Percentiles rank a stretch among this genome's conserved stretches.
Evolutionary conservation across 2,113 vertebrate genomes (phyloP).

Genomic region (Podiceps cristatus): DNA sequence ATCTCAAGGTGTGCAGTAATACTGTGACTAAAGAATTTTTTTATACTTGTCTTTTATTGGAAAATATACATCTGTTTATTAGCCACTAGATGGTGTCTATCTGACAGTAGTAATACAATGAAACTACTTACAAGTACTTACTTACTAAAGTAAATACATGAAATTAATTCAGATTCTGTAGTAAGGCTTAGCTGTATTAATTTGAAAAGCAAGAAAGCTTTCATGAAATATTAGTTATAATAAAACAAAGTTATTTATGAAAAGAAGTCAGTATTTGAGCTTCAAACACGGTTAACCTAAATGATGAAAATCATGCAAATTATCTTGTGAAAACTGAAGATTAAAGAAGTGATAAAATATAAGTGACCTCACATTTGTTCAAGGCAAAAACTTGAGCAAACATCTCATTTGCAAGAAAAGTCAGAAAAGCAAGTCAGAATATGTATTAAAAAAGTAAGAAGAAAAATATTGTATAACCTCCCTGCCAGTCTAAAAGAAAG

Average conservation of each 20-base stretch:
- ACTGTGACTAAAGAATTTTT: not conserved
- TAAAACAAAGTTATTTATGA: not conserved
- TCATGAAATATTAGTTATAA: not conserved
- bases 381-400: not conserved
- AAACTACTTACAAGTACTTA: not conserved
- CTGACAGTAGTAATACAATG: not conserved
- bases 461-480: not conserved
- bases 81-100: constrained; percentile 11
- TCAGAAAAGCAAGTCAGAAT: not conserved
- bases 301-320: not conserved
- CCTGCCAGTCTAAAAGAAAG: not conserved
- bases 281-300: not conserved
- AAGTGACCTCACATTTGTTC: not conserved
- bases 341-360: not conserved
- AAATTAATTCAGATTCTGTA: not conserved
- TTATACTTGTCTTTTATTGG: not conserved
- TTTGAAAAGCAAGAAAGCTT: not conserved
- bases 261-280: not conserved
- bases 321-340: not conserved
- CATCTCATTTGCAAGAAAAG: not conserved
- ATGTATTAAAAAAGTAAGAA: not conserved
- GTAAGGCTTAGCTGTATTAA: not conserved
- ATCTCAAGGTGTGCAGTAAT: not conserved
- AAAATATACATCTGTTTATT: not conserved
- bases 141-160: not conserved